phyloP scores from a whole-genome alignment of 2,113 vertebrate genomes.

The Pseudolaguvia tuberculata region DNA sequence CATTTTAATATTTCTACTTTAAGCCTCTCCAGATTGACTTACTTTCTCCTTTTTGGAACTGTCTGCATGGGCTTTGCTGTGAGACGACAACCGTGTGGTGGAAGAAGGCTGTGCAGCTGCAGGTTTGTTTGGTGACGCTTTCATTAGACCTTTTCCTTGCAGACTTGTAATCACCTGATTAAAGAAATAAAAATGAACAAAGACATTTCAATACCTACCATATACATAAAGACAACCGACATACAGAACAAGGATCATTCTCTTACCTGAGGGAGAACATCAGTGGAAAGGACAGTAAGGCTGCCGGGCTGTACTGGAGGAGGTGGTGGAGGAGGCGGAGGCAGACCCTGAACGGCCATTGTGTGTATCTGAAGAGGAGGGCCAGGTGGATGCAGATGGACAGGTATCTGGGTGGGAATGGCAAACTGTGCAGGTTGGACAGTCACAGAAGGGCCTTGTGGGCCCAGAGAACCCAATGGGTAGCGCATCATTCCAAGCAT shows the following conservation, averaged over 20 bases:
- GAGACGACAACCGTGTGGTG: slow-evolving; percentile 71
- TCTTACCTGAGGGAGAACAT: slow-evolving; percentile 82
- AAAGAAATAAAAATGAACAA: not conserved
- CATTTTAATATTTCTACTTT: too few relatives aligned
- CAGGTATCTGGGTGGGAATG: slow-evolving; percentile 77
- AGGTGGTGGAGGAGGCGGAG: slow-evolving; percentile 90
- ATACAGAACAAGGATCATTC: rapidly evolving
- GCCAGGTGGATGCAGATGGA: slow-evolving; percentile 82
- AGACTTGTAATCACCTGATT: slow-evolving; percentile 71
- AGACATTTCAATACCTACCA: not conserved
- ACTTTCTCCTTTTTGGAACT: slow-evolving; percentile 97
- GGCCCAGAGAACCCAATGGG: slow-evolving; percentile 70
- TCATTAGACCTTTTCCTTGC: slow-evolving; percentile 69
- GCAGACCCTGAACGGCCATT: slow-evolving; percentile 82
- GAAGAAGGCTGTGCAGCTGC: slow-evolving; percentile 73
- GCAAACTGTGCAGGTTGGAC: slow-evolving; percentile 76
- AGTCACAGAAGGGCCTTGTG: slow-evolving; percentile 73
- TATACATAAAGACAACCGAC: not conserved
- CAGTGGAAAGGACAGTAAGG: slow-evolving; percentile 75
- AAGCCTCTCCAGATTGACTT: slow-evolving; percentile 28
- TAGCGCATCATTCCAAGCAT: slow-evolving; percentile 58
- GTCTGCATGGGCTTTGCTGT: slow-evolving; percentile 83
- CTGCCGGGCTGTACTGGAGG: slow-evolving; percentile 86
- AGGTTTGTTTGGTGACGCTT: slow-evolving; percentile 73
- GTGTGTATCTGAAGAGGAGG: slow-evolving; percentile 83